These are phyloP conservation scores for Uria aalge DNA, from an alignment of 2,113 vertebrate genomes.

Conservation along the genomic window DNA sequence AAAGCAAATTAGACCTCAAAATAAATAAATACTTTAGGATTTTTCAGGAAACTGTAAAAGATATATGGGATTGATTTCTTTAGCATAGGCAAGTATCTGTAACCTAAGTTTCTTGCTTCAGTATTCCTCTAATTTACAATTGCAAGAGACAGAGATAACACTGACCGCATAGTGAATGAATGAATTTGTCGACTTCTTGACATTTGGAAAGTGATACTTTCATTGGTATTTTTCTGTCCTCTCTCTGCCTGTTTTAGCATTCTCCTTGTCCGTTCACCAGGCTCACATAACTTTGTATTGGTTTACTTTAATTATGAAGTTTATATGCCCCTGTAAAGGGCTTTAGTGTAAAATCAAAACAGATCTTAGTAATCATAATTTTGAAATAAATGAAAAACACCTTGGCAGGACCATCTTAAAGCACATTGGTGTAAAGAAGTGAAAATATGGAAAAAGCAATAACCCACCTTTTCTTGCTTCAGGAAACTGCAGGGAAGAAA, in stretches of 20 bases:
- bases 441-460: background rate
- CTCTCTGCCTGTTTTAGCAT: background rate
- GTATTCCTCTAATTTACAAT: background rate
- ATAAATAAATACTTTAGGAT: background rate
- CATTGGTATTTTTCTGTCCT: background rate
- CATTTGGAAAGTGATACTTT: background rate
- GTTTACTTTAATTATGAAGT: background rate
- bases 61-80: background rate
- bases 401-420: background rate
- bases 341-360: background rate
- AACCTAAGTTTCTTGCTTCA: background rate
- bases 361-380: background rate
- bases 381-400: background rate
- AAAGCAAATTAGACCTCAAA: background rate
- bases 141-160: background rate
- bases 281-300: background rate
- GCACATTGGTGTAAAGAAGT: background rate
- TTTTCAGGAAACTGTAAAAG: background rate
- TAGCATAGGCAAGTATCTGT: background rate
- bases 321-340: background rate
- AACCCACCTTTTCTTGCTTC: background rate
- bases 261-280: background rate
- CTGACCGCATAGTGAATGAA: fast-evolving
- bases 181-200: background rate
- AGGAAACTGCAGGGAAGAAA: background rate